phyloP scores from a whole-genome alignment of 2,113 vertebrate species.

The Felis catus region F.catus_Fca126_mat1.0 CM031411.1:22935501-22936000 shows the following conservation, averaged over 20 bases:
- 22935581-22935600: neutral
- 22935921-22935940: neutral
- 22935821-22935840: neutral
- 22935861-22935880: neutral
- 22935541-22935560: neutral
- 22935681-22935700: neutral
- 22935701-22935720: neutral
- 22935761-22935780: neutral
- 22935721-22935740: neutral
- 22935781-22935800: neutral
- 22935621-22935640: neutral
- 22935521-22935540: neutral
- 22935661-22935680: neutral
- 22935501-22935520: neutral
- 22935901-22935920: neutral
- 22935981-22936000: neutral
- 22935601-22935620: neutral
- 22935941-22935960: neutral
- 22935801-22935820: neutral
- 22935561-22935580: neutral
- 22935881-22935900: neutral
- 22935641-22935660: neutral
- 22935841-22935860: neutral
- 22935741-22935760: neutral
- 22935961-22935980: conserved; percentile 11